These are phyloP conservation scores for Cyanoramphus novaezelandiae DNA, from an alignment of 2,113 vertebrate species.

Conservation along the genomic window DNA sequence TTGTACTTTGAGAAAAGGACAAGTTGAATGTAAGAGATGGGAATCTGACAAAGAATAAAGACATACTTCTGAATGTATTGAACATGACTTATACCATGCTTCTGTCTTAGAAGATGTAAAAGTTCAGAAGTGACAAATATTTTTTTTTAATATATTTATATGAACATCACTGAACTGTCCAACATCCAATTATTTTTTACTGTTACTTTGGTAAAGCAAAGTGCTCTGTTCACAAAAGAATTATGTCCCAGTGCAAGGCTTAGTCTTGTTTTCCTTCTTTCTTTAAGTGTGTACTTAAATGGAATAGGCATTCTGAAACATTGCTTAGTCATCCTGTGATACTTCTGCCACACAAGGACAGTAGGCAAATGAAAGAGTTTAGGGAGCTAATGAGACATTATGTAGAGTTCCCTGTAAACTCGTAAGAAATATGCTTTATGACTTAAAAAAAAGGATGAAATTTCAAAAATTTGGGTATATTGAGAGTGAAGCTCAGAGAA, in stretches of 20 bases:
- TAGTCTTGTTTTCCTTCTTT: background rate
- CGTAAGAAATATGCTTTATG: background rate
- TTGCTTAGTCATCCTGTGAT: background rate
- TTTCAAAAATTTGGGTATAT: background rate
- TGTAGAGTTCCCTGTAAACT: background rate
- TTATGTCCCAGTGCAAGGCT: background rate
- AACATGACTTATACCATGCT: background rate
- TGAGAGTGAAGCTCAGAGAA: background rate
- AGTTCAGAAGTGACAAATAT: constrained; percentile 20
- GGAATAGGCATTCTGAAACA: background rate
- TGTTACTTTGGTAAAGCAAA: constrained; percentile 6
- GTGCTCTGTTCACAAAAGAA: background rate
- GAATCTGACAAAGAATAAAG: background rate
- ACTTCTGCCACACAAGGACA: background rate
- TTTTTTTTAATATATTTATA: constrained; percentile 42
- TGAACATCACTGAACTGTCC: background rate
- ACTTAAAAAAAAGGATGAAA: background rate
- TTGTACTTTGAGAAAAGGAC: constrained; percentile 1
- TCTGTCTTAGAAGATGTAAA: constrained; percentile 4
- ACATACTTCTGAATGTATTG: background rate
- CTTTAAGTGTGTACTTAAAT: background rate
- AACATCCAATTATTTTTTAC: constrained; percentile 11
- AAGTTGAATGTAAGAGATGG: background rate
- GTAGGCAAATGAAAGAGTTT: background rate
- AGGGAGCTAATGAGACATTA: background rate